Conservation (phyloP, 1,140 invertebrate genomes). For the Pogonomyrmex barbatus region DNA sequence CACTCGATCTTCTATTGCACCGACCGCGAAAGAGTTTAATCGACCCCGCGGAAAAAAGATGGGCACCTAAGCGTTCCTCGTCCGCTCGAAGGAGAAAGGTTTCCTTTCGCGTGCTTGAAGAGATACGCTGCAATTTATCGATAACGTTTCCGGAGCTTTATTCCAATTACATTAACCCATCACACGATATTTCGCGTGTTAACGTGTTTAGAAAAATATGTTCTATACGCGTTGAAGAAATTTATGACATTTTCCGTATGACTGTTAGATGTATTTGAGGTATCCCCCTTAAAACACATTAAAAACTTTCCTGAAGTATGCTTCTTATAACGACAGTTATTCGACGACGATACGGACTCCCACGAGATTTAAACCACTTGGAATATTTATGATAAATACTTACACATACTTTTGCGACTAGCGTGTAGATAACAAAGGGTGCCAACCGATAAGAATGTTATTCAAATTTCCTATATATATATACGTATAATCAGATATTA, state of each 20-base stretch:
- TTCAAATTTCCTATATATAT: slow-evolving; percentile 80
- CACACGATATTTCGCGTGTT: slow-evolving; percentile 37
- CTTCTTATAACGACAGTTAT: slow-evolving; percentile 70
- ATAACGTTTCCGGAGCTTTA: background rate
- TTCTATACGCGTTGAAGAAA: background rate
- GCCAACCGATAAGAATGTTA: slow-evolving; percentile 83
- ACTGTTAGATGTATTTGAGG: slow-evolving; percentile 58
- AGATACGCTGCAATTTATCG: slow-evolving; percentile 43
- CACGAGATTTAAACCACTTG: slow-evolving; percentile 74
- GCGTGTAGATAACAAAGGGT: slow-evolving; percentile 71
- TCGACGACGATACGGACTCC: slow-evolving; percentile 76
- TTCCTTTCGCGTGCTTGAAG: slow-evolving; percentile 41
- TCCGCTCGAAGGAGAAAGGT: slow-evolving; percentile 20
- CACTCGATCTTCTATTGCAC: slow-evolving; percentile 71
- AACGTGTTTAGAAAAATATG: slow-evolving; percentile 5
- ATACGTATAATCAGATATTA: slow-evolving; percentile 73
- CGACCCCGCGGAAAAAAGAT: slow-evolving; percentile 78
- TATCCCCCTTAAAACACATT: slow-evolving; percentile 64
- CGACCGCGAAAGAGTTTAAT: slow-evolving; percentile 82
- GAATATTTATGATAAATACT: slow-evolving; percentile 80
- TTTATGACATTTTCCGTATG: slow-evolving; percentile 6
- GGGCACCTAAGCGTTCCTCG: slow-evolving; percentile 71
- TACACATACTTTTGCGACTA: slow-evolving; percentile 66
- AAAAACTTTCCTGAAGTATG: slow-evolving; percentile 69
- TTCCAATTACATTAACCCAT: slow-evolving; percentile 11